Evolutionary conservation across 2,113 vertebrate species (phyloP).

Genomic region (Neogobius melanostomus): DNA sequence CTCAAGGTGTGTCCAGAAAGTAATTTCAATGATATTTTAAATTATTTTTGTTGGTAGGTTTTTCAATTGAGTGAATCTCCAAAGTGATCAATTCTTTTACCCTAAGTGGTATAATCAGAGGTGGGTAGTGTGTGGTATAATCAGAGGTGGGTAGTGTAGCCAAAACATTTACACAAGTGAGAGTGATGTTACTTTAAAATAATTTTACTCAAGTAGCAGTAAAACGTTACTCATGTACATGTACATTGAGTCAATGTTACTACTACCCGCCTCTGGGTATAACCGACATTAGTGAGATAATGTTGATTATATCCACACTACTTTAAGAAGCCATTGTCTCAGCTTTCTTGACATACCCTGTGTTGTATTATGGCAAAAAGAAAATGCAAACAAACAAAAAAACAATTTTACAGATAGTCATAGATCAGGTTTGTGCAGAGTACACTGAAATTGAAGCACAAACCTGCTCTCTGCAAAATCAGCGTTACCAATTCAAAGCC

Average conservation of each 20-base stretch:
- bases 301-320: too few relatives aligned
- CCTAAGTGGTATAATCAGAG: too few relatives aligned
- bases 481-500: constrained; percentile 11
- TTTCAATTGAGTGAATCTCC: not conserved
- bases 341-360: not conserved
- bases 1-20: not conserved
- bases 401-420: not conserved
- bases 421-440: constrained; percentile 1
- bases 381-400: not conserved
- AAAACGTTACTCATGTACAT: too few relatives aligned
- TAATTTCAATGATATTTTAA: not conserved
- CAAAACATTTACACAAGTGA: too few relatives aligned
- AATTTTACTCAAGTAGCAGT: too few relatives aligned
- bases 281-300: too few relatives aligned
- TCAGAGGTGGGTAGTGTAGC: too few relatives aligned
- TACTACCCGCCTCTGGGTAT: too few relatives aligned
- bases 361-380: not conserved
- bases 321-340: not conserved
- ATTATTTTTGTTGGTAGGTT: not conserved
- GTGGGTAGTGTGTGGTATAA: too few relatives aligned
- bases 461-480: constrained; percentile 15
- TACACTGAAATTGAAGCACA: not conserved
- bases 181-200: too few relatives aligned
- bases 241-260: too few relatives aligned
- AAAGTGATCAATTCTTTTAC: not conserved